Evolutionary conservation across 2,113 vertebrate species (phyloP).

Genomic region (Sclerurus mexicanus): DNA sequence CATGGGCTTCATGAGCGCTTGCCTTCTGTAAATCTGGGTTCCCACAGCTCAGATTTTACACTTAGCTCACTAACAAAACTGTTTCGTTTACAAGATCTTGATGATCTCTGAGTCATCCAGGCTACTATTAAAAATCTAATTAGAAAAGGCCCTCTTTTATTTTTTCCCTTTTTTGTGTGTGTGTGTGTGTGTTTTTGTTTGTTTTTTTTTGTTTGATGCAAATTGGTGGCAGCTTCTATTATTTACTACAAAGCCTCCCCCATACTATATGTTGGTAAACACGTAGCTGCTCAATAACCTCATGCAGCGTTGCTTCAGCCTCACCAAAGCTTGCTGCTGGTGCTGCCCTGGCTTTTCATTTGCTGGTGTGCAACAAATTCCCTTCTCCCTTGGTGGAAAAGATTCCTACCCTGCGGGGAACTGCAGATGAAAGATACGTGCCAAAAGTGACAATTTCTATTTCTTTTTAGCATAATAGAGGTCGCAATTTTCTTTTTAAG

Average conservation of each 20-base stretch:
- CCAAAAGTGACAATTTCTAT: neutral
- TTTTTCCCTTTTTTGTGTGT: neutral
- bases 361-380: neutral
- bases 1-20: neutral
- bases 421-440: neutral
- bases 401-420: neutral
- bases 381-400: neutral
- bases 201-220: neutral
- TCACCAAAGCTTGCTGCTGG: neutral
- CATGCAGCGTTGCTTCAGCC: neutral
- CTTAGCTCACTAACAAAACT: neutral
- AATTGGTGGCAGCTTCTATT: neutral
- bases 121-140: neutral
- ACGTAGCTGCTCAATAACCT: neutral
- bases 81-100: neutral
- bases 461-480: conserved; percentile 2
- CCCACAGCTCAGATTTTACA: neutral
- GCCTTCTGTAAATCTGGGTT: neutral
- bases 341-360: neutral
- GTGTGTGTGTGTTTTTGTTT: neutral
- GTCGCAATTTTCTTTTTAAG: conserved; percentile 1
- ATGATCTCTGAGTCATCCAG: neutral
- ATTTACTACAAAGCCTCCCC: neutral
- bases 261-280: too few species aligned
- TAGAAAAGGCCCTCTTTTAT: neutral